Conservation (phyloP, 2,888 invertebrate species). For the Polydrusus cervinus region DNA sequence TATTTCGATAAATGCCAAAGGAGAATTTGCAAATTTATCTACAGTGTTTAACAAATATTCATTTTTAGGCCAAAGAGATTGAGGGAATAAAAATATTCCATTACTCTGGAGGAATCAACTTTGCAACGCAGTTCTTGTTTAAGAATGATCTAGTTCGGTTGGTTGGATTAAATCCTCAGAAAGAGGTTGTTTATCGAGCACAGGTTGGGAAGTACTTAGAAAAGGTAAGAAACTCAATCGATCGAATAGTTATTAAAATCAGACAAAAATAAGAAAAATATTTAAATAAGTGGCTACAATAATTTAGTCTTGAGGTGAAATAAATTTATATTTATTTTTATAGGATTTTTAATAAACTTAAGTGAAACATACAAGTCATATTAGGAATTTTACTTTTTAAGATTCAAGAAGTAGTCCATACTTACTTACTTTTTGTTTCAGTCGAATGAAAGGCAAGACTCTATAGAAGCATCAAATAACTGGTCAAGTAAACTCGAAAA, state of each 20-base stretch:
- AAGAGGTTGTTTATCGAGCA: conserved; percentile 69
- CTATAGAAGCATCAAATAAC: conserved; percentile 22
- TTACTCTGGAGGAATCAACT: conserved; percentile 80
- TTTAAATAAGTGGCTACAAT: too few species aligned
- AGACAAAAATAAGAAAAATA: too few species aligned
- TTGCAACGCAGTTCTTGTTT: conserved; percentile 77
- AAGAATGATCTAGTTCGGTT: conserved; percentile 73
- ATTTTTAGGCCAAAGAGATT: conserved; percentile 76
- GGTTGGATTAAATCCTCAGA: conserved; percentile 72
- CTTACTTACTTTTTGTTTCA: conserved; percentile 33
- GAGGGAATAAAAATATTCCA: conserved; percentile 80
- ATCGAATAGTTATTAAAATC: too few species aligned
- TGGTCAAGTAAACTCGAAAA: conserved; percentile 56
- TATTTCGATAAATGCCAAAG: too few species aligned
- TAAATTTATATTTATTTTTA: too few species aligned
- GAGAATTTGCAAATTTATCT: too few species aligned
- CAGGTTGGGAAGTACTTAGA: conserved; percentile 67
- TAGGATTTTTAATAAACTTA: too few species aligned
- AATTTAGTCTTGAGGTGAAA: too few species aligned
- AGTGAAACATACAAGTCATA: too few species aligned
- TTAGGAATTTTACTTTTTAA: too few species aligned
- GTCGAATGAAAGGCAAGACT: conserved; percentile 34
- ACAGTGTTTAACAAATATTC: too few species aligned
- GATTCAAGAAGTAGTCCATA: too few species aligned
- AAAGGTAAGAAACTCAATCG: conserved; percentile 56